Evolutionary conservation across 2,888 invertebrate genomes (phyloP), one percentile per base, ranked within the genome.

Genomic region (Heteropelma amictum): DNA sequence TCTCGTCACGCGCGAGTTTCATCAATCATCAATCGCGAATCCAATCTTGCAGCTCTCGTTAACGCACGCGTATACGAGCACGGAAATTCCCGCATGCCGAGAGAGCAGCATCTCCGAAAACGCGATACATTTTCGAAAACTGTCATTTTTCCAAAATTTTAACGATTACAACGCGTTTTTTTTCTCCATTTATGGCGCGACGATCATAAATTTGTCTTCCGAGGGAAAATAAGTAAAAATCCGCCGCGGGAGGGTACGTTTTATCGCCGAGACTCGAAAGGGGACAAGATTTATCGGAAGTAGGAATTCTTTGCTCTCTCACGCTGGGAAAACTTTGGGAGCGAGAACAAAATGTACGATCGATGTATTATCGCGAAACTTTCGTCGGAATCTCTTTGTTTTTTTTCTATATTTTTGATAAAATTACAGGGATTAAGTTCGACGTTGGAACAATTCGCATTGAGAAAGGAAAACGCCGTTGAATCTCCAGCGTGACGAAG

Each of bases 371-470:
- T 45, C 33, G 14, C 14, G 14, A 53, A 70, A 61, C 45, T 61
- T 54, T 70, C 47, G 28, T 45, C 26, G 61, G 45, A 45, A 54
- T 54, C 23, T 8, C 42, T 14, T 1, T 7, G 14, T n/a, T n/a
- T n/a, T n/a, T 38, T 28, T n/a, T 47, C 21, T 23, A 6, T 6
- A n/a, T n/a, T 3, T 6, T 10, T 12, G 14, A 2, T 10, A 4
- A n/a, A 42, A 8, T n/a, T 26, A 33, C 6, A 33, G 7, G n/a
- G 68, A 74, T 72, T 53, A 72, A 77, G 79, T n/a, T n/a, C n/a
- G 72, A 45, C 58, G 17, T 10, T 12, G 58, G 67, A 56, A 72
- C 42, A 51, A 58, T 12, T 26, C 42, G 14, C 4, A 10, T 14
- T n/a, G 21, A 21, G 10, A 19, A 3, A 10, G 10, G n/a, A 10